Percentiles rank a stretch among this genome's conserved stretches.
These are phyloP conservation scores for Clarias magur DNA, from an alignment of 2,113 vertebrate species.

Conservation along the genomic window DNA sequence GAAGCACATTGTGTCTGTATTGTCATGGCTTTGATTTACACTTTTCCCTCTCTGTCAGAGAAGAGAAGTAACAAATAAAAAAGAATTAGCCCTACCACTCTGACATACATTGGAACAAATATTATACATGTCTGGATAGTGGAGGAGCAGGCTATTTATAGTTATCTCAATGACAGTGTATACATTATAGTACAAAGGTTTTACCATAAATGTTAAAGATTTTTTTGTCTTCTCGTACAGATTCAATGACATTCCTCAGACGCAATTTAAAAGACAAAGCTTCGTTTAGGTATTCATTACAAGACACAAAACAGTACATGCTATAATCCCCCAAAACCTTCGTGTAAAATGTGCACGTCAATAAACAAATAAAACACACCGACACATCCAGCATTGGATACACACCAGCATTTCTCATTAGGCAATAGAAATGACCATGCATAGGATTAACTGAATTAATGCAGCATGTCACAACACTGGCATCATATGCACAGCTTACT, in stretches of 20 bases:
- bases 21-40: slow-evolving; percentile 3
- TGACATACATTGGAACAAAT: not conserved
- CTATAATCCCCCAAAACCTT: not conserved
- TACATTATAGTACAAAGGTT: not conserved
- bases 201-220: not conserved
- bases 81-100: not conserved
- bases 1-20: slow-evolving; percentile 10
- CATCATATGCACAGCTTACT: not conserved
- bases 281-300: not conserved
- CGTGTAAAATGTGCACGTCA: not conserved
- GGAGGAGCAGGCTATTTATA: not conserved
- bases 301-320: not conserved
- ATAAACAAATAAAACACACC: not conserved
- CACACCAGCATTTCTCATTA: not conserved
- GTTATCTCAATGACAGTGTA: not conserved
- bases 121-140: not conserved
- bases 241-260: not conserved
- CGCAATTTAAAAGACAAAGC: not conserved
- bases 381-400: not conserved
- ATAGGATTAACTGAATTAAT: not conserved
- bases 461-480: not conserved
- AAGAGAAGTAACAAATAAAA: not conserved
- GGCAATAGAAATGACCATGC: not conserved
- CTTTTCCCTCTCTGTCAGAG: not conserved
- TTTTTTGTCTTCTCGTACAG: not conserved